Base-by-base conservation (phyloP, 2,888 invertebrate species). In the Andrena chrysosceles region DNA sequence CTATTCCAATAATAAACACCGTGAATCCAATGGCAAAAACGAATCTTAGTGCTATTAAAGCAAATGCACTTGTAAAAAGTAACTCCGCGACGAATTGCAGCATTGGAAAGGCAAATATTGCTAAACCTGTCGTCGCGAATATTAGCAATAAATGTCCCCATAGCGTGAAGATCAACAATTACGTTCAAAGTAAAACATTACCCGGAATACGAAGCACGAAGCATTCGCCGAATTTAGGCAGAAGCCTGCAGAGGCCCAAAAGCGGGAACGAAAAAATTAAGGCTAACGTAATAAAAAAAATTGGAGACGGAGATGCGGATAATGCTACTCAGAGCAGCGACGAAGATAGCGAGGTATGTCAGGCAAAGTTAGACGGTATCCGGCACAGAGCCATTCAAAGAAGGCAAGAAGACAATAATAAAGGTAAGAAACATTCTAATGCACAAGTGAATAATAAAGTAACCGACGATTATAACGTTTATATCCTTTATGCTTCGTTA, bases 261-360 rank as follows among this genome's bases (percentile, higher is more conserved):
- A 90, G 85, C n/a, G 87, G 89, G 0, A 85, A 72, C 10, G 92
- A 92, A 5, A 90, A 86, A 77, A 77, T 89, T 26, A 92, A 91
- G 81, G 73, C 72, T 62, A 74, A 60, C 52, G 63, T 80, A 8
- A 56, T 81, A 26, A 91, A 91, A 68, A 90, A 86, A 54, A 76
- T 59, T 13, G 82, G 69, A 33, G 86, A 85, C 7, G 90, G 87
- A 0, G 91, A 92, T 10, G 85, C 77, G 8, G 88, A 85, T 64
- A 87, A 86, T 35, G 81, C 83, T 54, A 84, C 81, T n/a, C 85
- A 90, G 72, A 93, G 93, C 63, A 93, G 93, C 75, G 96, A 96
- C 74, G 96, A 96, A 70, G 96, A 96, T 85, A 96, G 96, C 76
- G 96, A 96, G 91, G 95, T 96, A 81, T 96, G 96, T 87, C 95